These are phyloP conservation scores for Tethya wilhelma DNA, from an alignment of 37 sponge, comb jelly and placozoan genomes.

Conservation along the genomic window DNA sequence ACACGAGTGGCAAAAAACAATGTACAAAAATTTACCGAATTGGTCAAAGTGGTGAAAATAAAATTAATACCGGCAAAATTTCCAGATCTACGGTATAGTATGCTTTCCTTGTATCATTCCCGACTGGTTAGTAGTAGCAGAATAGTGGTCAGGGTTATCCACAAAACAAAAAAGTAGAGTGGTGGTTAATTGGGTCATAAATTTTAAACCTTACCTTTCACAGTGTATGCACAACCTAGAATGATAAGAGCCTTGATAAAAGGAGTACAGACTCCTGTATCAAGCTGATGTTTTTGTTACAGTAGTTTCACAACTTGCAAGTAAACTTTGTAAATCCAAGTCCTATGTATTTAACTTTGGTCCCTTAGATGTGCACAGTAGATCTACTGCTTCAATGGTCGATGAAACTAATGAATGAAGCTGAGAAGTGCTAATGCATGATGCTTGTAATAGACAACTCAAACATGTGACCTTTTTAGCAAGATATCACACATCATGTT, in stretches of 20 bases:
- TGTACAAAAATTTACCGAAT: too few relatives aligned
- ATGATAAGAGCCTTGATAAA: background rate
- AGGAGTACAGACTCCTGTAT: background rate
- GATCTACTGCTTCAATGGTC: background rate
- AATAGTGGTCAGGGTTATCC: too few relatives aligned
- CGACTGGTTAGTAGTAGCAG: too few relatives aligned
- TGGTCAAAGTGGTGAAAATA: too few relatives aligned
- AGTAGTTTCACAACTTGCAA: background rate
- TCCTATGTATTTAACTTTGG: background rate
- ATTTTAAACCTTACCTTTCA: too few relatives aligned
- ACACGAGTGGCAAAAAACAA: too few relatives aligned
- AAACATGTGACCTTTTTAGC: constrained; percentile 5
- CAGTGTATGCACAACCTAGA: too few relatives aligned
- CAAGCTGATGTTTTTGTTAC: background rate
- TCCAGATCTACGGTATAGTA: too few relatives aligned
- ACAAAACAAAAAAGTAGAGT: too few relatives aligned
- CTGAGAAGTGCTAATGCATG: constrained; percentile 5
- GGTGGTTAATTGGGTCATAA: too few relatives aligned
- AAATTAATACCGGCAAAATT: too few relatives aligned
- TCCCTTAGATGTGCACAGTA: background rate
- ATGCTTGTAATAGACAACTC: constrained; percentile 8
- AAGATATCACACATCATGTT: constrained; percentile 49
- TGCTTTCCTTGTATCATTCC: too few relatives aligned
- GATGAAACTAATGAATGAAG: constrained; percentile 2
- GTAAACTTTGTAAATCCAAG: background rate